A percentile compares a stretch with the other conserved stretches of the same genome.
phyloP scores from a whole-genome alignment of 2,888 invertebrate species.

The Catocala nupta region DNA sequence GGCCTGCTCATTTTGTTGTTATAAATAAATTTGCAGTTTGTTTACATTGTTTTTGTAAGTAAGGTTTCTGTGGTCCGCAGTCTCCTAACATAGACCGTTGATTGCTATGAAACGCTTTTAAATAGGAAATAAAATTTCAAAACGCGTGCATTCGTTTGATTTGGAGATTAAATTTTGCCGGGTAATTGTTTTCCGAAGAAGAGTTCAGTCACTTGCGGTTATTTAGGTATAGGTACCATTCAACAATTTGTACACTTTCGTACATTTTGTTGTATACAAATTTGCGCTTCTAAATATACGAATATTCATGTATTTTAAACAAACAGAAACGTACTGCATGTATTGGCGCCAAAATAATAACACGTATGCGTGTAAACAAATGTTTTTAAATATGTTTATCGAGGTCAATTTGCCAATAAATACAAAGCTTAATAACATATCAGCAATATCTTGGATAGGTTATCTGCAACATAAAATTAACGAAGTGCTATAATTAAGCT shows the following conservation, averaged over 20 bases:
- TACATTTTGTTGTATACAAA: constrained; percentile 24
- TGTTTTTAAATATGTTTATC: no score
- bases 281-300: constrained; percentile 22
- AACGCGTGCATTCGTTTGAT: not conserved
- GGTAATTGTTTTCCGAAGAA: constrained; percentile 14
- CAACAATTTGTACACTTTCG: constrained; percentile 23
- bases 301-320: constrained; percentile 24
- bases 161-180: constrained; percentile 9
- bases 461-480: no score
- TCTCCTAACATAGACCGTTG: no score
- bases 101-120: not conserved
- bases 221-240: constrained; percentile 33
- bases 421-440: no score
- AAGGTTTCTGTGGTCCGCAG: not conserved
- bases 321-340: constrained; percentile 24
- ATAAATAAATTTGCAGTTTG: not conserved
- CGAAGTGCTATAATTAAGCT: no score
- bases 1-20: not conserved
- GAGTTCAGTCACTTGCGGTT: constrained; percentile 33
- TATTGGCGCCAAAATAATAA: constrained; percentile 36
- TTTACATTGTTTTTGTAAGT: not conserved
- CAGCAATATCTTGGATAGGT: no score
- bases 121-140: not conserved
- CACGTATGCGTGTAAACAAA: constrained; percentile 2
- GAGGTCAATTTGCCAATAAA: no score